These are phyloP conservation scores for Poeciliopsis paucimaculata DNA, from an alignment of 2,797 vertebrate species.

Conservation along the genomic window DNA sequence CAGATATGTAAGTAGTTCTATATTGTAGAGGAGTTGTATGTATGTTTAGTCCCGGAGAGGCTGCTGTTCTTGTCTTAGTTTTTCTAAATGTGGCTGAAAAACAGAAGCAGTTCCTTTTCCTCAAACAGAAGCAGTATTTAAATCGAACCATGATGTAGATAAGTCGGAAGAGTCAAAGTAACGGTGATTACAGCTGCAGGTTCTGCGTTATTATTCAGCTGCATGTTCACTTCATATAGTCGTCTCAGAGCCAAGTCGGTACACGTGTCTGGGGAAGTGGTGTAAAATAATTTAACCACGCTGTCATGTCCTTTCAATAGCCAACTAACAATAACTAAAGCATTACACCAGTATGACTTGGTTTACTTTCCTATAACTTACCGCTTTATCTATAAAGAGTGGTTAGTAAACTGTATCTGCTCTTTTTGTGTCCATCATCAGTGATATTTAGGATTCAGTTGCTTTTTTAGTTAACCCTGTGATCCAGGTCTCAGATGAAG, in stretches of 20 bases:
- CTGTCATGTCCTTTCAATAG: slow-evolving; percentile 70
- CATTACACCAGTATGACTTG: slow-evolving; percentile 63
- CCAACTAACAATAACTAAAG: slow-evolving; percentile 78
- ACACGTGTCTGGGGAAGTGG: slow-evolving; percentile 49
- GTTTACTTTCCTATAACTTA: slow-evolving; percentile 64
- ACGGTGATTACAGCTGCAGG: slow-evolving; percentile 33
- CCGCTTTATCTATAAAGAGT: slow-evolving; percentile 62
- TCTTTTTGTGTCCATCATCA: slow-evolving; percentile 61
- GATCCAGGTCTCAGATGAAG: slow-evolving; percentile 44
- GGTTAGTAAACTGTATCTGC: slow-evolving; percentile 63
- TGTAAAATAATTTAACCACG: slow-evolving; percentile 73
- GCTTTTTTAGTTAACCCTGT: slow-evolving; percentile 55
- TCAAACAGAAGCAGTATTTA: slow-evolving; percentile 68
- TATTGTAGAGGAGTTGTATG: slow-evolving; percentile 38
- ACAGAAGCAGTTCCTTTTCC: slow-evolving; percentile 58
- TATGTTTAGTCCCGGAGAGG: slow-evolving; percentile 39
- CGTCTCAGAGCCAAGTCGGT: slow-evolving; percentile 43
- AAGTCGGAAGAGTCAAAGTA: slow-evolving; percentile 24
- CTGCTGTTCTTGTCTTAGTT: slow-evolving; percentile 48
- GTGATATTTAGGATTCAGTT: slow-evolving; percentile 55
- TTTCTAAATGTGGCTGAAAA: slow-evolving; percentile 44
- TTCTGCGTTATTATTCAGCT: slow-evolving; percentile 55
- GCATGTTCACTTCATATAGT: slow-evolving; percentile 62
- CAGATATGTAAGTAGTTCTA: slow-evolving; percentile 26
- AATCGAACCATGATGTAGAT: slow-evolving; percentile 42